These are phyloP conservation scores for Berghia stephanieae DNA, from an alignment of 1,140 invertebrate genomes.

Conservation along the genomic window DNA sequence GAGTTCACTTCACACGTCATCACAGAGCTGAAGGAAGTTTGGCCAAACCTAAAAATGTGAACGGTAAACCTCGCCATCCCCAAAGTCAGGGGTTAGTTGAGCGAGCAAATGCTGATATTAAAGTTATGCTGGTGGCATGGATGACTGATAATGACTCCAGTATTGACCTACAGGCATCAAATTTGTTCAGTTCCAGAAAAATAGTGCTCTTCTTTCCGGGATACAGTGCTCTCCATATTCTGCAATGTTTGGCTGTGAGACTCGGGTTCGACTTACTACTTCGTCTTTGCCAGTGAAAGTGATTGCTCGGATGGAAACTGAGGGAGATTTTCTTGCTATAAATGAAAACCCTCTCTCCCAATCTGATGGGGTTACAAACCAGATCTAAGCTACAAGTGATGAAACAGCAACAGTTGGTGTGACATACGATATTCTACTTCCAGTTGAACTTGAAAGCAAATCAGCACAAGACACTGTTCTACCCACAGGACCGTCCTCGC, in stretches of 20 bases:
- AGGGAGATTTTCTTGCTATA: conserved; percentile 18
- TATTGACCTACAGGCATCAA: conserved; percentile 44
- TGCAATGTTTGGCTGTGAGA: conserved; percentile 31
- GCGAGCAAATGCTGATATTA: conserved; percentile 42
- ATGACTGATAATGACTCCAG: conserved; percentile 24
- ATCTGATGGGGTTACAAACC: background rate
- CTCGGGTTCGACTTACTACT: conserved; percentile 33
- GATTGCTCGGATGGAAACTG: background rate
- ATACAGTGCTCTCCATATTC: conserved; percentile 18
- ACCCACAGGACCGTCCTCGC: conserved; percentile 1
- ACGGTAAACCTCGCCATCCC: conserved; percentile 44
- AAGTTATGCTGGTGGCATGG: conserved; percentile 35
- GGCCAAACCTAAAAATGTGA: conserved; percentile 40
- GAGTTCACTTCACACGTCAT: conserved; percentile 42
- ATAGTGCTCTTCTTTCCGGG: conserved; percentile 7
- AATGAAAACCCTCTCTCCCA: background rate
- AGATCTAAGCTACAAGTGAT: conserved; percentile 16
- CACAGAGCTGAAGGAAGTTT: conserved; percentile 36
- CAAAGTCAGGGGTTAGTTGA: conserved; percentile 46
- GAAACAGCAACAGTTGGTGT: conserved; percentile 1
- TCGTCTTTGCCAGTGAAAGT: conserved; percentile 29
- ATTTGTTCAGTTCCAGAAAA: conserved; percentile 34
- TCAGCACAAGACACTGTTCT: conserved; percentile 10
- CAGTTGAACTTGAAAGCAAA: background rate
- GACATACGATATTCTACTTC: conserved; percentile 1